phyloP scores from a whole-genome alignment of 2,888 invertebrate genomes.

The Cyclophora albipunctata region DNA sequence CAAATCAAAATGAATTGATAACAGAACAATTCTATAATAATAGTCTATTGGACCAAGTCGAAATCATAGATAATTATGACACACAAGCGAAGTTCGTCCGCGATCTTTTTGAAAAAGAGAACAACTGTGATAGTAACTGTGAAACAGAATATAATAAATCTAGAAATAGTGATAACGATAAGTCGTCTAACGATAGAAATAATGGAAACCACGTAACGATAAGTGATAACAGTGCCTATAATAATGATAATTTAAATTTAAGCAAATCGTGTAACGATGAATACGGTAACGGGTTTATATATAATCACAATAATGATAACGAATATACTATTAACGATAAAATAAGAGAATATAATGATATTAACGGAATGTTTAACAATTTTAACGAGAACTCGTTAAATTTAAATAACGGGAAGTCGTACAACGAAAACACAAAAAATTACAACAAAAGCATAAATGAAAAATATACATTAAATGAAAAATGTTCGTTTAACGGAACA shows the following conservation, averaged over 20 bases:
- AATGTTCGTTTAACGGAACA: too few relatives aligned
- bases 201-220: neutral
- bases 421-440: too few relatives aligned
- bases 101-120: conserved; percentile 44
- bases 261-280: neutral
- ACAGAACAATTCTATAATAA: conserved; percentile 60
- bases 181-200: neutral
- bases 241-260: neutral
- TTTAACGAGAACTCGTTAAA: neutral
- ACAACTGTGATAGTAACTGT: conserved; percentile 14
- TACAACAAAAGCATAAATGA: too few relatives aligned
- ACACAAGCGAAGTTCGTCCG: conserved; percentile 56
- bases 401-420: too few relatives aligned
- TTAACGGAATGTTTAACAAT: neutral
- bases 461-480: too few relatives aligned
- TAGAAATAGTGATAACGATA: neutral
- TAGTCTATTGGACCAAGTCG: conserved; percentile 33
- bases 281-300: neutral
- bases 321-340: conserved; percentile 1
- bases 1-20: conserved; percentile 44
- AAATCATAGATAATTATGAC: conserved; percentile 47
- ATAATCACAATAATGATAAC: conserved; percentile 1
- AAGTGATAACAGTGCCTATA: neutral
- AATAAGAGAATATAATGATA: neutral
- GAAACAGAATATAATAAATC: neutral